A percentile compares a stretch with the other conserved stretches of the same genome.
Conservation (phyloP, 2,797 vertebrate species). For the Channa striata region DNA sequence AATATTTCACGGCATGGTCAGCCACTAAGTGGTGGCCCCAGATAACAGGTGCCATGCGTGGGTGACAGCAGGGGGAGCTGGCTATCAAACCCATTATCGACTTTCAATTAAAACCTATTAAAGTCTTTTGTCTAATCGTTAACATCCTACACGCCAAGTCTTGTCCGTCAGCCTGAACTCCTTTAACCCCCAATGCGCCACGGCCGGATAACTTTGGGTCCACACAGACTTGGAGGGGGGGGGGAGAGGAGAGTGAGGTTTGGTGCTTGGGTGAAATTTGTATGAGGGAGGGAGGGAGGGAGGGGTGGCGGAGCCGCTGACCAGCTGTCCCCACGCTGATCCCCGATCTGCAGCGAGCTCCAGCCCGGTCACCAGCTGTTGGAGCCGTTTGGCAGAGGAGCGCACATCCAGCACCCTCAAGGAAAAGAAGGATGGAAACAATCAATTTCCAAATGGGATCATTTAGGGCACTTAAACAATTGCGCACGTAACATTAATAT, state of each 20-base stretch:
- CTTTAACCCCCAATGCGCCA: constrained; percentile 76
- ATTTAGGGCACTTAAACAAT: constrained; percentile 94
- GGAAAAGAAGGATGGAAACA: constrained; percentile 84
- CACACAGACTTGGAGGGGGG: constrained; percentile 43
- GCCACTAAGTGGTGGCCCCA: constrained; percentile 62
- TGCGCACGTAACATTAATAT: constrained; percentile 89
- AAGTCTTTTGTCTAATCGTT: constrained; percentile 88
- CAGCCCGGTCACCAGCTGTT: constrained; percentile 94
- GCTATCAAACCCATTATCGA: constrained; percentile 85
- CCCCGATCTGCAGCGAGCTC: constrained; percentile 82
- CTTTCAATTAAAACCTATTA: constrained; percentile 90
- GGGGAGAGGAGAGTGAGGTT: neutral
- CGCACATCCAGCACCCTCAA: constrained; percentile 85
- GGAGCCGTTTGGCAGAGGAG: constrained; percentile 85
- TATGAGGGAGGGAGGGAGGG: constrained; percentile 19
- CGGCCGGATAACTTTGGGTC: constrained; percentile 64
- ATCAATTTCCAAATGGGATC: constrained; percentile 91
- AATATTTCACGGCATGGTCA: constrained; percentile 73
- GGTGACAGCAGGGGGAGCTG: constrained; percentile 74
- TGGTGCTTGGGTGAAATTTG: constrained; percentile 43
- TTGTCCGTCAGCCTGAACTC: constrained; percentile 81
- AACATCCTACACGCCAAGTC: constrained; percentile 83
- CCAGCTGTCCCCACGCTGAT: constrained; percentile 92
- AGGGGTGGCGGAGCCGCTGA: constrained; percentile 82
- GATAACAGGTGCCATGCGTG: constrained; percentile 83